Evolutionary conservation across 2,797 vertebrate species (phyloP), one percentile per base, ranked within the genome.

Genomic region (Enteromius afrohamiltoni): DNA sequence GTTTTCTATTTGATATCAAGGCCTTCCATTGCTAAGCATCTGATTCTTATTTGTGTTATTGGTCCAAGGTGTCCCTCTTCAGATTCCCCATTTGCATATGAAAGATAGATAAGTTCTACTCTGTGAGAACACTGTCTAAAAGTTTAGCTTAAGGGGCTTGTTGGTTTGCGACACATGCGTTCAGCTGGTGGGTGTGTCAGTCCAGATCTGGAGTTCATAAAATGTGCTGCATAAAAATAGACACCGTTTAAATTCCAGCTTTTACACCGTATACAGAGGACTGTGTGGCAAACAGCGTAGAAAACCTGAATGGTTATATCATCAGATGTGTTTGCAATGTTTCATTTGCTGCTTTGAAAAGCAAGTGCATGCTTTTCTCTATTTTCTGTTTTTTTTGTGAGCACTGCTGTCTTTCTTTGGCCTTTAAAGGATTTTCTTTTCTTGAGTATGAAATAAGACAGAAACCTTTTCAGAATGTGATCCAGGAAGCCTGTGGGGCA

Each of bases 171-270:
- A 71, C 83, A 89, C 87, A 87, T 88, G 92, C 88, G 84, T 89
- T 91, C 90, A 85, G 89, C 86, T 90, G 90, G 88, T 88, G 91
- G 86, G 90, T 87, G 89, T 91, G 90, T 77, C 90, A 90, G 92
- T 93, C 90, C 90, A 90, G 91, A 90, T 92, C 91, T 93, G 91
- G 89, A 90, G 87, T 88, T 91, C 87, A 89, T 92, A 88, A 68
- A 91, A 92, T 47, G 84, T 87, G 69, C 86, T 75, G 70, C 85
- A 34, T 90, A 89, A 88, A 93, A 92, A 92, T 92, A 93, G 90
- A 91, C 91, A 88, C 75, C 83, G 81, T 90, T 79, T 80, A 86
- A 85, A 90, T 90, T 89, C 78, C 79, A 82, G 80, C 86, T 87
- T 88, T 89, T 83, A 77, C 58, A 31, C 74, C 31, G n/a, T 55